These are phyloP conservation scores for Brachionus calyciflorus DNA, from an alignment of 1,140 invertebrate species.

Conservation along the genomic window DNA sequence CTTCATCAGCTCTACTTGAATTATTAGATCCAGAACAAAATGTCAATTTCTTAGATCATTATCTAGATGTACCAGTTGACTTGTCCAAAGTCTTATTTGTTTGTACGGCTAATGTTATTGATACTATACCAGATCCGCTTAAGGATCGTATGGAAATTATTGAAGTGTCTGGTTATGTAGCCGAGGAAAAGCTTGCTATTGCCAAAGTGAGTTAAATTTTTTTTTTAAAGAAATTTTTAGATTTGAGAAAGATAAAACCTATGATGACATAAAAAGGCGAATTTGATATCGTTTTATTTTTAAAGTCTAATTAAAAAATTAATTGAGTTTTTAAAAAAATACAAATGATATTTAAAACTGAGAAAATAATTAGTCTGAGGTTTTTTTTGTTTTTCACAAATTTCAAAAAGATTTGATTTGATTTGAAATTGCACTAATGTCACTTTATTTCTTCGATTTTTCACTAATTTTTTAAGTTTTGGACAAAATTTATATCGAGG, in stretches of 20 bases:
- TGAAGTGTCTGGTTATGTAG: constrained; percentile 96
- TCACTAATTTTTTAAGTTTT: no score
- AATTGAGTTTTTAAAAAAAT: no score
- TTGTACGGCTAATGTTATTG: constrained; percentile 92
- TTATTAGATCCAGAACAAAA: constrained; percentile 98
- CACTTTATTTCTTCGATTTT: not conserved
- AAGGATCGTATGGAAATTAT: constrained; percentile 99
- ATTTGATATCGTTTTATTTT: no score
- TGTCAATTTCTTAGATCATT: constrained; percentile 94
- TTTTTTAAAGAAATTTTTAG: not conserved
- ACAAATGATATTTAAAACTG: no score
- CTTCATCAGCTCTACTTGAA: constrained; percentile 89
- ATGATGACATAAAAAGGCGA: no score
- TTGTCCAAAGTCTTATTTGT: constrained; percentile 94
- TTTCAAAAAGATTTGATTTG: no score
- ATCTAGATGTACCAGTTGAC: constrained; percentile 93
- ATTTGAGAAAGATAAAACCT: no score
- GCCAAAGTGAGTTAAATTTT: constrained; percentile 63
- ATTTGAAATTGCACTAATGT: not conserved
- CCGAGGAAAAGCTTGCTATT: constrained; percentile 95
- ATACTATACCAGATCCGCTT: constrained; percentile 93
- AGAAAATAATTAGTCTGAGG: no score
- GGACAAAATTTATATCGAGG: no score
- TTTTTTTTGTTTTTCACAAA: no score
- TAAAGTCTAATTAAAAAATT: no score